Evolutionary conservation across 2,888 invertebrate genomes (phyloP).

Genomic region (Ramazzottius varieornatus): DNA sequence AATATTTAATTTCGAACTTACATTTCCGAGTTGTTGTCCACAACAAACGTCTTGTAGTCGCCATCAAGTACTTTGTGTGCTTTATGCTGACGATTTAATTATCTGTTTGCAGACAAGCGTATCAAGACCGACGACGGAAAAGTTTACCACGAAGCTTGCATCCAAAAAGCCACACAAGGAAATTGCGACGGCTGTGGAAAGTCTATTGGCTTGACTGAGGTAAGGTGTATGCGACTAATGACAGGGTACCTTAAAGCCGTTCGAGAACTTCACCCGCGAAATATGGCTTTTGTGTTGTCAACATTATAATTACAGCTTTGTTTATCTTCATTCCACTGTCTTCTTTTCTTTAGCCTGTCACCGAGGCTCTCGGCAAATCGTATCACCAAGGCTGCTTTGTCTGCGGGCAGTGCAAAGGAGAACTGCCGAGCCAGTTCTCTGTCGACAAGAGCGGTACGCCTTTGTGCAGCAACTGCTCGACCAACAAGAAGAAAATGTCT

Average conservation of each 20-base stretch:
- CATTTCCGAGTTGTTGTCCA: no score
- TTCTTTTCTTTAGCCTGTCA: not conserved
- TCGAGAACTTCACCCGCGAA: no score
- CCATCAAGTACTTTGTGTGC: no score
- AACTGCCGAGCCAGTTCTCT: not conserved
- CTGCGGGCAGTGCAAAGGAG: not conserved
- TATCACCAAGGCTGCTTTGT: not conserved
- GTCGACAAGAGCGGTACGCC: not conserved
- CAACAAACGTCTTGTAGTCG: no score
- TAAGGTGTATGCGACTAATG: no score
- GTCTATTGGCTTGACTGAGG: not conserved
- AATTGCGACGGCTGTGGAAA: not conserved
- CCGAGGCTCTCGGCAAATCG: not conserved
- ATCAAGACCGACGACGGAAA: not conserved
- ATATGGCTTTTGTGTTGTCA: no score
- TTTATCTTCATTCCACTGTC: not conserved
- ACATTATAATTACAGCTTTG: no score
- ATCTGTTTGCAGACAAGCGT: slow-evolving; percentile 1
- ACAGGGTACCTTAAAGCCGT: no score
- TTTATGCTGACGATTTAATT: no score
- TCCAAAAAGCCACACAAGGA: not conserved
- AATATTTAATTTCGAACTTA: no score
- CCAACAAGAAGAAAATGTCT: not conserved
- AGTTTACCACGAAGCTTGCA: not conserved
- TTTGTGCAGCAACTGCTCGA: not conserved